Conservation (phyloP, 2,888 invertebrate genomes). For the Campoletis raptor region DNA sequence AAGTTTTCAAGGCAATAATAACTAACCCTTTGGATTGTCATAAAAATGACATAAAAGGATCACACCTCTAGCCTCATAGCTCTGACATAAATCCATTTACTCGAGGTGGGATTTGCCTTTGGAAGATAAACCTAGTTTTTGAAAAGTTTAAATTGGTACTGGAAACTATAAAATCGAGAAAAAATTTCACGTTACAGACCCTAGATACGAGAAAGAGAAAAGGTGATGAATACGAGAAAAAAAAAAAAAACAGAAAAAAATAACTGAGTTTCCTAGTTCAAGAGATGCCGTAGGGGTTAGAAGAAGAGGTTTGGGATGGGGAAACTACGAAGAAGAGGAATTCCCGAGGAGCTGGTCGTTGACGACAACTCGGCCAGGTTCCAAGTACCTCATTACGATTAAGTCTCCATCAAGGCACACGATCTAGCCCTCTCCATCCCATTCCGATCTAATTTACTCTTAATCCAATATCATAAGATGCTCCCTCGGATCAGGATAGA, state of each 20-base stretch:
- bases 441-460: constrained; percentile 62
- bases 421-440: constrained; percentile 15
- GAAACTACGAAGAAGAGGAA: neutral
- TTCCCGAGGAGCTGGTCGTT: constrained; percentile 36
- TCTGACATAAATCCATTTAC: neutral
- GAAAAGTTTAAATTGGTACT: constrained; percentile 58
- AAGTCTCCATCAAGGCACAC: constrained; percentile 52
- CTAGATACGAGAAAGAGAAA: neutral
- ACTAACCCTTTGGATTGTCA: neutral
- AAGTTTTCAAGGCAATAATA: neutral
- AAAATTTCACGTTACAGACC: neutral
- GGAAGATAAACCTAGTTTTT: neutral
- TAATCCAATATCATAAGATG: constrained; percentile 58
- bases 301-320: neutral
- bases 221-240: neutral
- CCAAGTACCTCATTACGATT: constrained; percentile 60
- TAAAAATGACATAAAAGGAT: neutral
- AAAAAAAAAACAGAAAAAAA: neutral
- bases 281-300: neutral
- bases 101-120: no score
- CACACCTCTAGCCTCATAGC: neutral
- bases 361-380: constrained; percentile 13
- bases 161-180: neutral
- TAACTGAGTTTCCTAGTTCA: constrained; percentile 6
- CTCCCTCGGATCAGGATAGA: constrained; percentile 17